Evolutionary conservation across 2,113 vertebrate species (phyloP).

Genomic region (Nerophis ophidion): DNA sequence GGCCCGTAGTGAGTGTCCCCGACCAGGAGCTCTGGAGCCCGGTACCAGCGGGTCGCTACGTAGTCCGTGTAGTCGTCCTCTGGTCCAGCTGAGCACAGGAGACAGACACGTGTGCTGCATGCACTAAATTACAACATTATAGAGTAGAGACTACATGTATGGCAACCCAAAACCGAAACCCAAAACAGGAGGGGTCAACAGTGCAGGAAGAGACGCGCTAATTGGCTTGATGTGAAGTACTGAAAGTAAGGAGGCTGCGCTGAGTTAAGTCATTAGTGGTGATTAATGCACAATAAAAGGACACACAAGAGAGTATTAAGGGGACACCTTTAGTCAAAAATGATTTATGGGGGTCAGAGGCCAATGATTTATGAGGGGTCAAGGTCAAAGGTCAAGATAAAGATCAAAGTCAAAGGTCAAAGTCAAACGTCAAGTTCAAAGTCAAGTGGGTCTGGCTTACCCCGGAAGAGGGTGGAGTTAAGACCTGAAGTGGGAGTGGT

Average conservation of each 20-base stretch:
- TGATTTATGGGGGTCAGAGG: too few species aligned
- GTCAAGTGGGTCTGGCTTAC: too few species aligned
- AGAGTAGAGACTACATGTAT: conserved; percentile 47
- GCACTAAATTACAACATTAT: conserved; percentile 40
- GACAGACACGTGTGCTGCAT: background rate
- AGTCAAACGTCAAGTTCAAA: too few species aligned
- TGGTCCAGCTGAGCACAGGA: conserved; percentile 76
- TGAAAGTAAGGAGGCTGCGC: conserved; percentile 49
- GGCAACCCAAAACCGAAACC: conserved; percentile 58
- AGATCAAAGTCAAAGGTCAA: too few species aligned
- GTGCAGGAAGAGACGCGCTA: conserved; percentile 35
- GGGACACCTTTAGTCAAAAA: too few species aligned
- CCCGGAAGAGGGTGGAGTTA: too few species aligned
- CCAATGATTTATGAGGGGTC: too few species aligned
- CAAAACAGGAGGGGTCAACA: conserved; percentile 46
- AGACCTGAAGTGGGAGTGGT: too few species aligned
- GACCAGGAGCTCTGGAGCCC: conserved; percentile 89
- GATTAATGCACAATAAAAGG: conserved; percentile 47
- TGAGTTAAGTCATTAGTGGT: conserved; percentile 63
- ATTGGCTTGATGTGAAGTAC: conserved; percentile 35
- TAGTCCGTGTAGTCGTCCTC: conserved; percentile 94
- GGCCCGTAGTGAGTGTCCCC: conserved; percentile 92
- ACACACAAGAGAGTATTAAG: too few species aligned
- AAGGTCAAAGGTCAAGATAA: too few species aligned
- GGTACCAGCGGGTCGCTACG: conserved; percentile 95